Percentiles rank a stretch among this genome's conserved stretches.
phyloP scores from a whole-genome alignment of 2,797 vertebrate genomes.

The Agapornis canus region DNA sequence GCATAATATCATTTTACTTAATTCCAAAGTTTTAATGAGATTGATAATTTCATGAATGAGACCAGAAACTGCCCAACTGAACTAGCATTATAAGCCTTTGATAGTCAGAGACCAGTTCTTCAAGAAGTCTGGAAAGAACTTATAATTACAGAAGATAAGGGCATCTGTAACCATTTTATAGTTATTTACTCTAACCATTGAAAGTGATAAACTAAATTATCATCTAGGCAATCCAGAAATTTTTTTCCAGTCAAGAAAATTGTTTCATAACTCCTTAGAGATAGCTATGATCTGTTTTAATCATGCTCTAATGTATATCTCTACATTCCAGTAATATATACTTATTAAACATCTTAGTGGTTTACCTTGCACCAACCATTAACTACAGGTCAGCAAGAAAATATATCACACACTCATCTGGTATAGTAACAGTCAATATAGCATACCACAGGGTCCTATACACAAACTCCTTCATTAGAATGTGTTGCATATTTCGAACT shows the following conservation, averaged over 20 bases:
- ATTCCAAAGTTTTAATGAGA: background rate
- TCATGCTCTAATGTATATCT: background rate
- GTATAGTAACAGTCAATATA: background rate
- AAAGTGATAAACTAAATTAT: background rate
- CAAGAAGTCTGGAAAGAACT: background rate
- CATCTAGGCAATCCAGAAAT: background rate
- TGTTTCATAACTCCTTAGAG: background rate
- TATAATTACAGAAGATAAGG: background rate
- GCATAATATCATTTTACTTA: background rate
- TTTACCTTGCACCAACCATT: background rate
- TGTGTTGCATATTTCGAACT: background rate
- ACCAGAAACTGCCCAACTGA: background rate
- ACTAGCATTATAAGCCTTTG: background rate
- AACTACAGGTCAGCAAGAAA: background rate
- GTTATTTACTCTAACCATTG: background rate
- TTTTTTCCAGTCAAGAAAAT: background rate
- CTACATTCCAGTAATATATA: background rate
- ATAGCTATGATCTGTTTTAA: background rate
- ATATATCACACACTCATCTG: background rate
- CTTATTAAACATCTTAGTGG: background rate
- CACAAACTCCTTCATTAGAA: background rate
- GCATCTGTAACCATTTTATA: background rate
- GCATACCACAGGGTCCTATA: background rate
- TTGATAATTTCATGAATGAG: background rate
- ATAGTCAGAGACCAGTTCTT: background rate